phyloP scores from a whole-genome alignment of 2,888 invertebrate genomes.

The Tiliacea citrago region DNA sequence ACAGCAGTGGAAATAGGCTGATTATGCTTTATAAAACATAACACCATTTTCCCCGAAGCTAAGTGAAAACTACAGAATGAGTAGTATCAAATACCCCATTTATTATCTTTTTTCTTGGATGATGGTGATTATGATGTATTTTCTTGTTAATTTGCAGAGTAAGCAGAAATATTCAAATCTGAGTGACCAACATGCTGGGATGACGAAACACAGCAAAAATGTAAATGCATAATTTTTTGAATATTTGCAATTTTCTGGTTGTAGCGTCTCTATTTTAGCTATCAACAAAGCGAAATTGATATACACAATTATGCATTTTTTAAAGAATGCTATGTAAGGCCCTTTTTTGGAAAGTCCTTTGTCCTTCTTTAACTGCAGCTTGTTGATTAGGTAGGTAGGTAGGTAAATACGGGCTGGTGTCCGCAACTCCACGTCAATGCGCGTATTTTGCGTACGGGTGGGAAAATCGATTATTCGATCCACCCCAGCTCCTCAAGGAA shows the following conservation, averaged over 20 bases:
- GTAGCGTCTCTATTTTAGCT: background rate
- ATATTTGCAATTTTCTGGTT: background rate
- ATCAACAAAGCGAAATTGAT: background rate
- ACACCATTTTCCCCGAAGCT: background rate
- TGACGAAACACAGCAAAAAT: slow-evolving; percentile 33
- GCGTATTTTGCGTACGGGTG: too few relatives aligned
- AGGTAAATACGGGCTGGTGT: too few relatives aligned
- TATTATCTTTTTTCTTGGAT: background rate
- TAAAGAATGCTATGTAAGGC: too few relatives aligned
- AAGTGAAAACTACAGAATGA: background rate
- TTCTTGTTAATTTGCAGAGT: slow-evolving; percentile 39
- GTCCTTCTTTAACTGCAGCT: background rate
- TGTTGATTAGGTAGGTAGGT: too few relatives aligned
- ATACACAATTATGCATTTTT: background rate
- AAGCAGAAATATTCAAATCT: slow-evolving; percentile 39
- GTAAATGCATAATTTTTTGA: slow-evolving; percentile 32
- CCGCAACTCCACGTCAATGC: too few relatives aligned
- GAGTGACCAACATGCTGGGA: slow-evolving; percentile 43
- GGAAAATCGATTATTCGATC: too few relatives aligned
- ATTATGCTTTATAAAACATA: background rate
- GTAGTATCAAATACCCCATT: background rate
- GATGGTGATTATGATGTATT: background rate
- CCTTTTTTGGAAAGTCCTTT: background rate
- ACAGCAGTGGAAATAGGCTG: background rate
- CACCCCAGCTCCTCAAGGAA: too few relatives aligned